Evolutionary conservation across 2,113 vertebrate genomes (phyloP).

Genomic region (Thinocorus orbignyianus): DNA sequence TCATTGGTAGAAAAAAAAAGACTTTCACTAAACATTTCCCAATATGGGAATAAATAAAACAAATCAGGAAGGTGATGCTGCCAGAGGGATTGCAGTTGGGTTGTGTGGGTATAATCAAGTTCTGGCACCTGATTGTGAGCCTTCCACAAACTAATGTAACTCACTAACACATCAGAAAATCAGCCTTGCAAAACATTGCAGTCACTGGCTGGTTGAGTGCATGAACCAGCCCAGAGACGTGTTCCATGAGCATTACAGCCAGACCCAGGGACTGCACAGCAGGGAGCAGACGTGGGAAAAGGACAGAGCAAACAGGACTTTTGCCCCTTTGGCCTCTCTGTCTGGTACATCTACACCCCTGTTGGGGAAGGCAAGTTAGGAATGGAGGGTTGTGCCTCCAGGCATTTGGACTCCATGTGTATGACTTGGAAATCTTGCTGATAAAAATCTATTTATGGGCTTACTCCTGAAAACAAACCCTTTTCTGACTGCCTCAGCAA

Average conservation of each 20-base stretch:
- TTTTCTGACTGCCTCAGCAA: neutral
- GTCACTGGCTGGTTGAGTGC: neutral
- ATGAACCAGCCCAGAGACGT: neutral
- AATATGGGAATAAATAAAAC: neutral
- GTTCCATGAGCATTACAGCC: neutral
- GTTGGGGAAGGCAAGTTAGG: neutral
- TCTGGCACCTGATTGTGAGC: neutral
- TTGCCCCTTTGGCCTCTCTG: neutral
- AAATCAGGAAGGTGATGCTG: neutral
- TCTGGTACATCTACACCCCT: neutral
- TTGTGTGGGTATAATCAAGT: neutral
- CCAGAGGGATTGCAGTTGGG: rapidly evolving
- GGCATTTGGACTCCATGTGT: neutral
- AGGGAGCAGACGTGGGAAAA: neutral
- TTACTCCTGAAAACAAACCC: neutral
- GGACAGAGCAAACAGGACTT: slow-evolving; percentile 31
- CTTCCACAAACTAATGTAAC: neutral
- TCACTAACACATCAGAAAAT: neutral
- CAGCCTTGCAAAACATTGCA: neutral
- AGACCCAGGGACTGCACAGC: rapidly evolving
- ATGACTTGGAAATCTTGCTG: neutral
- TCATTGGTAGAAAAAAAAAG: neutral
- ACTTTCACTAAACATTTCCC: neutral
- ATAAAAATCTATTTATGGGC: neutral
- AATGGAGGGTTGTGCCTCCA: rapidly evolving